These are phyloP conservation scores for Porites australiensis DNA, from an alignment of 64 coral and sea anemone genomes.

Conservation along the genomic window DNA sequence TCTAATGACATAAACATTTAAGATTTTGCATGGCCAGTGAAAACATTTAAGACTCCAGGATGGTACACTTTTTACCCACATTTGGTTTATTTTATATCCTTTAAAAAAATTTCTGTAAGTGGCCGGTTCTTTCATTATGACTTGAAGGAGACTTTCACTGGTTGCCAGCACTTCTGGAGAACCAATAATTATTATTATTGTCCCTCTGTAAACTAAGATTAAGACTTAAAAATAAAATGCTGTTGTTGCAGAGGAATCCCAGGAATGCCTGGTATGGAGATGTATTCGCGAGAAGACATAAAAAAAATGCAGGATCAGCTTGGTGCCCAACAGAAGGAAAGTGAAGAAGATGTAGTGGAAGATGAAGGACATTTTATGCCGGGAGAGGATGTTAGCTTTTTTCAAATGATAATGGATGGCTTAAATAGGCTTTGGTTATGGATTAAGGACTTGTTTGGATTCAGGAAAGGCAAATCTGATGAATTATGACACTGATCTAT, in stretches of 20 bases:
- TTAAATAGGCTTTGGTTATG: constrained; percentile 70
- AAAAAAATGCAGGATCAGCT: constrained; percentile 77
- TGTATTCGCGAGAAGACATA: constrained; percentile 98
- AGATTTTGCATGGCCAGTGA: no score
- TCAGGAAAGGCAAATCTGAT: constrained; percentile 44
- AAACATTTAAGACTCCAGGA: no score
- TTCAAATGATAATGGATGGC: constrained; percentile 76
- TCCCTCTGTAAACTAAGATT: no score
- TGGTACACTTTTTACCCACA: no score
- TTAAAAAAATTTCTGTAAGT: no score
- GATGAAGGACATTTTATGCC: constrained; percentile 35
- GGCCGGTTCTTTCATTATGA: no score
- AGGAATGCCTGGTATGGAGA: constrained; percentile 99
- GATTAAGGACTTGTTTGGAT: constrained; percentile 75
- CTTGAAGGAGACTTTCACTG: no score
- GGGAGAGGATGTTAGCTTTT: constrained; percentile 80
- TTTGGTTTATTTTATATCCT: no score
- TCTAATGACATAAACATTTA: no score
- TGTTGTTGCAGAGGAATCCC: constrained; percentile 75
- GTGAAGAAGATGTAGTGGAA: constrained; percentile 43
- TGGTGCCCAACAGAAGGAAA: constrained; percentile 55
- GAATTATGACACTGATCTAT: constrained; percentile 53
- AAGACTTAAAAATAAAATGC: not conserved
- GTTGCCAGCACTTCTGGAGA: no score
- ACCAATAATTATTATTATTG: no score